Evolutionary conservation across 2,888 invertebrate species (phyloP).

Genomic region (Ganaspis brasiliensis): DNA sequence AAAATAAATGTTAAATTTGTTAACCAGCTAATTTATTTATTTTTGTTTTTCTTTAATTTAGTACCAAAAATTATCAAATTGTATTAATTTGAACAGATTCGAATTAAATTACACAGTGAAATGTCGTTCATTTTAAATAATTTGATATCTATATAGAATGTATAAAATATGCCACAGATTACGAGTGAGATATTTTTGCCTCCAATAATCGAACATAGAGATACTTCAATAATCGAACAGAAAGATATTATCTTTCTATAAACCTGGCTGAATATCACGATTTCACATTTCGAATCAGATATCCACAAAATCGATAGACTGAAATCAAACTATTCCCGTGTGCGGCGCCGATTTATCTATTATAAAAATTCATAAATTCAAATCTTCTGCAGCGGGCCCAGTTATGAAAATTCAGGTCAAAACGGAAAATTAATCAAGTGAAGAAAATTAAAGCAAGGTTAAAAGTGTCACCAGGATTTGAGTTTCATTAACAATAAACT

Average conservation of each 20-base stretch:
- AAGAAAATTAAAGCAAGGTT: too few species aligned
- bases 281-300: conserved; percentile 19
- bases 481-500: too few species aligned
- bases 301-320: conserved; percentile 13
- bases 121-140: background rate
- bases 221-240: background rate
- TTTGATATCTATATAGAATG: conserved; percentile 1
- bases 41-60: too few species aligned
- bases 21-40: too few species aligned
- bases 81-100: background rate
- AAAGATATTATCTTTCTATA: conserved; percentile 34
- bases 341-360: background rate
- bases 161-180: conserved; percentile 11
- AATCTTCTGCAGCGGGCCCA: too few species aligned
- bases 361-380: background rate
- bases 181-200: conserved; percentile 12
- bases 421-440: too few species aligned
- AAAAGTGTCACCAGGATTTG: too few species aligned
- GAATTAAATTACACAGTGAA: background rate
- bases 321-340: conserved; percentile 25
- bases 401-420: background rate
- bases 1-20: too few species aligned
- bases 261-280: conserved; percentile 8
- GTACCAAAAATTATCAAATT: background rate
- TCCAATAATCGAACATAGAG: conserved; percentile 4